These are phyloP conservation scores for Gymnocypris eckloni DNA, from an alignment of 2,797 vertebrate genomes.

Conservation along the genomic window DNA sequence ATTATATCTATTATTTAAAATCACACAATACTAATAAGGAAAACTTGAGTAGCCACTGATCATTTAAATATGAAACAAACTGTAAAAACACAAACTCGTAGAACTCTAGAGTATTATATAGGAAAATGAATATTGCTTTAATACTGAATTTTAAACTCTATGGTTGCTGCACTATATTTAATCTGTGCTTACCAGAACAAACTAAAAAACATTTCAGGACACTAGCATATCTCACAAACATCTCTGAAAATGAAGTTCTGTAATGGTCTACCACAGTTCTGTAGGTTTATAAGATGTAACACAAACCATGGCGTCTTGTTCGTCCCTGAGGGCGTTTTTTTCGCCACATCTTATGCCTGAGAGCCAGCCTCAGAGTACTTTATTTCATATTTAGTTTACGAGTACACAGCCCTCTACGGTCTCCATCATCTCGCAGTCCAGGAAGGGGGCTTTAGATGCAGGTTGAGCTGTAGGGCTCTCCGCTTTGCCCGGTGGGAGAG, in stretches of 20 bases:
- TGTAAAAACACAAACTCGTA: slow-evolving; percentile 34
- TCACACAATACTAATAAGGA: slow-evolving; percentile 33
- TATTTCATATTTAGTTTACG: slow-evolving; percentile 84
- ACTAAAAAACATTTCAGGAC: slow-evolving; percentile 33
- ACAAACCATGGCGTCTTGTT: slow-evolving; percentile 12
- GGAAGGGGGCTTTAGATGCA: slow-evolving; percentile 83
- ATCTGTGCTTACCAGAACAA: slow-evolving; percentile 50
- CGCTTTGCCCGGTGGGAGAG: slow-evolving; percentile 44
- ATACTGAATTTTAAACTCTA: slow-evolving; percentile 52
- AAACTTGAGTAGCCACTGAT: slow-evolving; percentile 38
- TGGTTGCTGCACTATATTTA: slow-evolving; percentile 51
- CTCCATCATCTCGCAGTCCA: slow-evolving; percentile 98
- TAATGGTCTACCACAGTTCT: slow-evolving; percentile 53
- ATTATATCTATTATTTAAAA: slow-evolving; percentile 31
- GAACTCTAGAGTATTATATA: slow-evolving; percentile 8
- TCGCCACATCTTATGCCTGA: slow-evolving; percentile 46
- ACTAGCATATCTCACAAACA: slow-evolving; percentile 33
- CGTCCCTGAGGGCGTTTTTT: slow-evolving; percentile 42
- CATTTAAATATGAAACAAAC: slow-evolving; percentile 11
- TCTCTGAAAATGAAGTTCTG: slow-evolving; percentile 16
- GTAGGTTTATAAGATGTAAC: slow-evolving; percentile 61
- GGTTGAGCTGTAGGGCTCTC: slow-evolving; percentile 66
- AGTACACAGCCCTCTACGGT: slow-evolving; percentile 95
- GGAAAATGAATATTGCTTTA: slow-evolving; percentile 57
- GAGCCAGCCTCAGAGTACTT: slow-evolving; percentile 66